These are phyloP conservation scores for Pangasius macronema DNA, from an alignment of 2,797 vertebrate species.

Conservation along the genomic window DNA sequence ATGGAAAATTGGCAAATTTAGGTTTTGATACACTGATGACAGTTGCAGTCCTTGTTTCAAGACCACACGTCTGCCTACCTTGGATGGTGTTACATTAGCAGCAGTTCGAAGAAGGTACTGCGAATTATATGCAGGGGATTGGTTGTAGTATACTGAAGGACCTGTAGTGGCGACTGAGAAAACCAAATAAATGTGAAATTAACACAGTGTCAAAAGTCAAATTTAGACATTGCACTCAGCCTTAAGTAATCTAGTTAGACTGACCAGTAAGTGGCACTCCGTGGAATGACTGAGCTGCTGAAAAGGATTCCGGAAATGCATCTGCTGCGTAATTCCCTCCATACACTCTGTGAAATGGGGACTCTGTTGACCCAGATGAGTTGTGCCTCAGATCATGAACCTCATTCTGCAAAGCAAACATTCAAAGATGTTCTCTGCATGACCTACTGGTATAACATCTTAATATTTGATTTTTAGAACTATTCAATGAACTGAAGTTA, in stretches of 20 bases:
- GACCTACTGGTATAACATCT: background rate
- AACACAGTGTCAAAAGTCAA: background rate
- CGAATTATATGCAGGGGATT: constrained; percentile 93
- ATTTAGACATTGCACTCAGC: background rate
- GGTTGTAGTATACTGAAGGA: constrained; percentile 88
- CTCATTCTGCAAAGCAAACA: constrained; percentile 82
- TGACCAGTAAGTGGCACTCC: constrained; percentile 91
- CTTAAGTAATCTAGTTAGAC: constrained; percentile 3
- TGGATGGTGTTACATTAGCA: constrained; percentile 92
- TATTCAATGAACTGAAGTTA: background rate
- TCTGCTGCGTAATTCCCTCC: constrained; percentile 84
- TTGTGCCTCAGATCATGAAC: constrained; percentile 91
- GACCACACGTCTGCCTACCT: constrained; percentile 74
- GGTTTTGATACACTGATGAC: background rate
- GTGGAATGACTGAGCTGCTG: constrained; percentile 86
- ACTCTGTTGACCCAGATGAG: constrained; percentile 72
- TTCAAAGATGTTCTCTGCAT: background rate
- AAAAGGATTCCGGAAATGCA: constrained; percentile 82
- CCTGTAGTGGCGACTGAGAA: constrained; percentile 88
- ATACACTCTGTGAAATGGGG: constrained; percentile 84
- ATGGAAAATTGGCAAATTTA: background rate
- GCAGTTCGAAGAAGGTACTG: constrained; percentile 93
- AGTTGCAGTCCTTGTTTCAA: background rate
- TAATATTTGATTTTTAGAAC: background rate
- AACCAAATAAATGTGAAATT: background rate